Conservation (phyloP, 23 tunicate species). For the Halocynthia aurantium region DNA sequence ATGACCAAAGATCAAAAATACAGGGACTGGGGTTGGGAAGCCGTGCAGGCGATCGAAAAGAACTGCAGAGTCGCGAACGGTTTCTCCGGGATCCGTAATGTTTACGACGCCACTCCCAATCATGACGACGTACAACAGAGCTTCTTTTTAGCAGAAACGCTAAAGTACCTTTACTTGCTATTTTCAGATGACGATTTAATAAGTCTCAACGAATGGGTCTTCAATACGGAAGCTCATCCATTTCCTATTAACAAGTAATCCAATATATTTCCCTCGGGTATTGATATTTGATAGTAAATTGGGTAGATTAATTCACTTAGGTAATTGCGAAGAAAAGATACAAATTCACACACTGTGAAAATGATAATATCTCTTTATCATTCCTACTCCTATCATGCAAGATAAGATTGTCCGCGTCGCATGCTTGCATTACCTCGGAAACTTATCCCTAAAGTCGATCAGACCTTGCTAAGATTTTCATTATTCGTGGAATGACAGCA, state of each 20-base stretch:
- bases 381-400: no score
- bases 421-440: no score
- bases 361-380: no score
- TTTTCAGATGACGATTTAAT: slow-evolving; percentile 95
- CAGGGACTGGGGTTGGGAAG: slow-evolving; percentile 97
- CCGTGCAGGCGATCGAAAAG: slow-evolving; percentile 49
- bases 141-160: slow-evolving; percentile 90
- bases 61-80: slow-evolving; percentile 74
- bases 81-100: slow-evolving; percentile 80
- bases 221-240: slow-evolving; percentile 98
- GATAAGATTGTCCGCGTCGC: no score
- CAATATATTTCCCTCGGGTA: no score
- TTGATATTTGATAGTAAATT: no score
- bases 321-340: no score
- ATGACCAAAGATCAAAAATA: slow-evolving; percentile 86
- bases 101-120: slow-evolving; percentile 46
- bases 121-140: slow-evolving; percentile 94
- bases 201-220: slow-evolving; percentile 73
- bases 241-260: slow-evolving; percentile 32
- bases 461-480: no score
- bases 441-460: no score
- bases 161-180: slow-evolving; percentile 79
- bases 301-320: no score
- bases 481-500: no score
- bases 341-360: no score